phyloP scores from a whole-genome alignment of 1,140 invertebrate genomes.

The Scaptomyza pallida region DNA sequence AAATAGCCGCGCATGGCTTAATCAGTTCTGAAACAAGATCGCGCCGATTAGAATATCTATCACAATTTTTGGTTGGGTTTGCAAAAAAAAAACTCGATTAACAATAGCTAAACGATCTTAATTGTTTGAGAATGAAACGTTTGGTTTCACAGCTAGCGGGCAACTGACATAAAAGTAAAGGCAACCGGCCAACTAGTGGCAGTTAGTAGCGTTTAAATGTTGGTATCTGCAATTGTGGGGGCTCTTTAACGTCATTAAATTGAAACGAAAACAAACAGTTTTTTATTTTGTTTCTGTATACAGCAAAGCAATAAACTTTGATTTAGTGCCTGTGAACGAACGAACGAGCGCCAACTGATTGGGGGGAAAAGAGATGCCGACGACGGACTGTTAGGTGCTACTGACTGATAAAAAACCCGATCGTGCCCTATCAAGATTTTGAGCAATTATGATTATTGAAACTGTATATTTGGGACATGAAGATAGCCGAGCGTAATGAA shows the following conservation, averaged over 20 bases:
- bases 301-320: conserved; percentile 62
- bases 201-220: conserved; percentile 17
- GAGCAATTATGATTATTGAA: not conserved
- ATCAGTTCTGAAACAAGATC: conserved; percentile 50
- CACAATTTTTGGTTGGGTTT: conserved; percentile 43
- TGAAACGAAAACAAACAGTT: conserved; percentile 60
- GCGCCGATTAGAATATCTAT: conserved; percentile 59
- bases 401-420: conserved; percentile 53
- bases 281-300: too few species aligned
- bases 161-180: conserved; percentile 50
- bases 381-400: not conserved
- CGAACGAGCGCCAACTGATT: conserved; percentile 26
- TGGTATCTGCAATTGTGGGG: conserved; percentile 19
- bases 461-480: conserved; percentile 15
- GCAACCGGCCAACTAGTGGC: conserved; percentile 24
- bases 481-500: conserved; percentile 24
- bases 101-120: not conserved
- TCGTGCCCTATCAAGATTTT: conserved; percentile 19
- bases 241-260: conserved; percentile 18
- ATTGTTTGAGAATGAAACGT: conserved; percentile 49
- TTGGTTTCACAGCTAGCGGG: conserved; percentile 44
- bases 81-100: conserved; percentile 32
- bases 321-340: conserved; percentile 60
- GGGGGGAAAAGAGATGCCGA: conserved; percentile 13
- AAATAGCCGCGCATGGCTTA: conserved; percentile 60